These are phyloP conservation scores for Pyralis farinalis DNA, from an alignment of 2,888 invertebrate species.

Conservation along the genomic window DNA sequence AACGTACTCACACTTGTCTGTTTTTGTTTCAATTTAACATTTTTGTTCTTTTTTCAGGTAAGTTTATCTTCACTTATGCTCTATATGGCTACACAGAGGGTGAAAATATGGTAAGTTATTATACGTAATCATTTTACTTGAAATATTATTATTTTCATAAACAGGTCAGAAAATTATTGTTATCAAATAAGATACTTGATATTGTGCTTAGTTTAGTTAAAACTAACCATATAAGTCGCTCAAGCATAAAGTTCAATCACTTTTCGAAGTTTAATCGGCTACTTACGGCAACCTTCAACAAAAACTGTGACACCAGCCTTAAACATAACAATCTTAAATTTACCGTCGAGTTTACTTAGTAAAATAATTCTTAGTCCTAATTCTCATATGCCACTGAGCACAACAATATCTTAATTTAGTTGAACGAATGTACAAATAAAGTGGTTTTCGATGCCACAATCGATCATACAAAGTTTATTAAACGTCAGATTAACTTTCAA, in stretches of 20 bases:
- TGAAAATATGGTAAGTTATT: no score
- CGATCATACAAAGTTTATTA: constrained; percentile 62
- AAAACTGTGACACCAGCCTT: constrained; percentile 43
- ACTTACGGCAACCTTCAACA: constrained; percentile 46
- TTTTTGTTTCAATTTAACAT: no score
- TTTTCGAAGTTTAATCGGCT: constrained; percentile 27
- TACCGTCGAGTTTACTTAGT: constrained; percentile 6
- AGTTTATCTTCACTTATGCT: no score
- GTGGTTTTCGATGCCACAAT: constrained; percentile 37
- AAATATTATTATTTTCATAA: no score
- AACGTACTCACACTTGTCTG: no score
- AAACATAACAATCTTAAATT: constrained; percentile 25
- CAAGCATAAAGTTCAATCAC: constrained; percentile 63
- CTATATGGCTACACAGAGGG: no score
- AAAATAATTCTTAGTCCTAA: constrained; percentile 29
- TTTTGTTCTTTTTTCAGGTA: no score
- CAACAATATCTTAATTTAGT: constrained; percentile 2
- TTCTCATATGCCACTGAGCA: constrained; percentile 13
- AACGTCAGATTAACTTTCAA: constrained; percentile 64
- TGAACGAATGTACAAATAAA: constrained; percentile 11
- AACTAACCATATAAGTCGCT: constrained; percentile 32
- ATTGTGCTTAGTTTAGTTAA: neutral
- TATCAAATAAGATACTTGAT: neutral
- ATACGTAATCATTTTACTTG: no score
- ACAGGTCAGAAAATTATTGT: no score